phyloP scores from a whole-genome alignment of 1,140 invertebrate genomes.

The Drosophila kohkoa region DNA sequence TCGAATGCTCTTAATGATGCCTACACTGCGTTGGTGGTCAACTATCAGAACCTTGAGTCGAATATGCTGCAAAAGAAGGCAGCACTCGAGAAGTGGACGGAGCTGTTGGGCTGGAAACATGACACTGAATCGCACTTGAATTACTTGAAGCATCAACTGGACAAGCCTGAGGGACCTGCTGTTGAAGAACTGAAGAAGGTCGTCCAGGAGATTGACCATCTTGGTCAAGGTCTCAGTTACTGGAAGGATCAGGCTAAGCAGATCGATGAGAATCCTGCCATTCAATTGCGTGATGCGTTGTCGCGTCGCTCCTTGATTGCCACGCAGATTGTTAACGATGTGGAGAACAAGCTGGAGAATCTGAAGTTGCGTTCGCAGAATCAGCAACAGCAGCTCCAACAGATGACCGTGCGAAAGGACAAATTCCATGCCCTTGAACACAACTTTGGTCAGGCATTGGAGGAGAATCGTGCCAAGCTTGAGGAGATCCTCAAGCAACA shows the following conservation, averaged over 20 bases:
- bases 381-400: slow-evolving; percentile 89
- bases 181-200: slow-evolving; percentile 88
- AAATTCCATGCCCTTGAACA: slow-evolving; percentile 89
- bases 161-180: slow-evolving; percentile 89
- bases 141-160: slow-evolving; percentile 92
- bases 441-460: slow-evolving; percentile 87
- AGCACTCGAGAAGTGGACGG: slow-evolving; percentile 92
- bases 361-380: slow-evolving; percentile 88
- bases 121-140: slow-evolving; percentile 92
- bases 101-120: slow-evolving; percentile 92
- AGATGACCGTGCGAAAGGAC: slow-evolving; percentile 89
- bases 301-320: slow-evolving; percentile 89
- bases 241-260: slow-evolving; percentile 89
- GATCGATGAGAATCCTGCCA: slow-evolving; percentile 89
- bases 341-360: slow-evolving; percentile 89
- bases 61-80: slow-evolving; percentile 91
- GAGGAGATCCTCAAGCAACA: slow-evolving; percentile 85
- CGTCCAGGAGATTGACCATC: slow-evolving; percentile 88
- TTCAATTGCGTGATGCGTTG: slow-evolving; percentile 89
- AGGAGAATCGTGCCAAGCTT: slow-evolving; percentile 86
- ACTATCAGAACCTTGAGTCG: slow-evolving; percentile 91
- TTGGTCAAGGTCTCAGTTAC: slow-evolving; percentile 88
- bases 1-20: slow-evolving; percentile 89
- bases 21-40: slow-evolving; percentile 90
- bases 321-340: slow-evolving; percentile 88